A percentile compares a stretch with the other conserved stretches of the same genome.
phyloP scores from a whole-genome alignment of 2,113 vertebrate genomes.

The Ictidomys tridecemlineatus region DNA sequence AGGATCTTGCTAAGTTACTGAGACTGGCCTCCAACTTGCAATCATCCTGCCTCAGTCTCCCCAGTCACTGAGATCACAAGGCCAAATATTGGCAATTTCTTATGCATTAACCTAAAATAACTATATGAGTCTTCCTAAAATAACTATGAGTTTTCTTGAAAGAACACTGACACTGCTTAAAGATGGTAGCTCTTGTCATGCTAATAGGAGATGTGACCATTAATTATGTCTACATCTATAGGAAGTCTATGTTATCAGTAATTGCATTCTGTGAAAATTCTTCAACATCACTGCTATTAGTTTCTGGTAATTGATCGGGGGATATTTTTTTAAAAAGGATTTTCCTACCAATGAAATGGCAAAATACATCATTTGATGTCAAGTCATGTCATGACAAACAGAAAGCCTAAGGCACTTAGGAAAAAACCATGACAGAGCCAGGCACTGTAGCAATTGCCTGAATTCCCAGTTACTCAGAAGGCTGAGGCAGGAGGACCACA shows the following conservation, averaged over 20 bases:
- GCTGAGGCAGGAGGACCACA: background rate
- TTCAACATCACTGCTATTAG: background rate
- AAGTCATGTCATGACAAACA: background rate
- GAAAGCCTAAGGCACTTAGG: background rate
- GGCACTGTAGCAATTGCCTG: too few species aligned
- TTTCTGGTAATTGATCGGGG: background rate
- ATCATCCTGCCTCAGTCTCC: too few species aligned
- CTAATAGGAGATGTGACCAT: background rate
- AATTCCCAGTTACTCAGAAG: too few species aligned
- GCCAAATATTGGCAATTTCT: background rate
- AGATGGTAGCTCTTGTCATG: background rate
- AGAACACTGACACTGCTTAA: background rate
- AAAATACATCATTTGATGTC: constrained; percentile 11
- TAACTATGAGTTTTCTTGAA: background rate
- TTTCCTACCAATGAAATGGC: background rate
- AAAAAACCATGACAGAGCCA: background rate
- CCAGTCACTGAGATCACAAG: too few species aligned
- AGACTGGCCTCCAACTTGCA: too few species aligned
- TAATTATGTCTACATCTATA: background rate
- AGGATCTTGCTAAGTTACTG: too few species aligned
- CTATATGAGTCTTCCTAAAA: background rate
- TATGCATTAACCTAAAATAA: background rate
- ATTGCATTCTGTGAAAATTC: constrained; percentile 21
- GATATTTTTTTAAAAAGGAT: background rate
- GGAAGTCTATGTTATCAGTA: background rate